Evolutionary conservation across 1,140 invertebrate genomes (phyloP).

Genomic region (Dendrolimus punctatus): DNA sequence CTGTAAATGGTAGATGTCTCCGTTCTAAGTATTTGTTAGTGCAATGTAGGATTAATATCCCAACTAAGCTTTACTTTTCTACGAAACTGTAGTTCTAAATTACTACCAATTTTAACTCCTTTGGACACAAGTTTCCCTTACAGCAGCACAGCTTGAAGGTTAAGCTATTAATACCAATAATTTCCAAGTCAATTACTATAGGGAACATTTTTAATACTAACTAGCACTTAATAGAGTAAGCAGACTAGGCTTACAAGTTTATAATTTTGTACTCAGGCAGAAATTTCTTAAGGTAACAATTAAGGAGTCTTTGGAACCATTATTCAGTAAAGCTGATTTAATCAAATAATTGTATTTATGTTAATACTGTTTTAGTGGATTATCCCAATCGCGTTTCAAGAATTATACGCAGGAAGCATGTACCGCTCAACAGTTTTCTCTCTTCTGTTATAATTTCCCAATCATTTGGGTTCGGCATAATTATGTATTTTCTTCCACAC

Average conservation of each 20-base stretch:
- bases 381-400: too few species aligned
- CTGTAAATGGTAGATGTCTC: too few species aligned
- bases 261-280: constrained; percentile 69
- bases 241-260: constrained; percentile 65
- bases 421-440: too few species aligned
- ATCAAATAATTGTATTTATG: too few species aligned
- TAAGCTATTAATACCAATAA: constrained; percentile 65
- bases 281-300: constrained; percentile 57
- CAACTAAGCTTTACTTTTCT: constrained; percentile 65
- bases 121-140: constrained; percentile 37
- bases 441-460: too few species aligned
- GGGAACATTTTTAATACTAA: constrained; percentile 75
- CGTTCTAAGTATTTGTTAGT: too few species aligned
- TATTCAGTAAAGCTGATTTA: too few species aligned
- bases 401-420: too few species aligned
- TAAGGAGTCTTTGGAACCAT: constrained; percentile 37
- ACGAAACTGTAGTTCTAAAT: constrained; percentile 40
- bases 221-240: constrained; percentile 67
- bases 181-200: constrained; percentile 80
- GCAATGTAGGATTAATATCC: constrained; percentile 54
- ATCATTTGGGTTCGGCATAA: too few species aligned
- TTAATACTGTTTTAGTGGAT: too few species aligned
- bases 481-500: too few species aligned
- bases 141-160: constrained; percentile 58
- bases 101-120: constrained; percentile 30